Conservation (phyloP, 2,888 invertebrate species). For the Phyto melanocephala region DNA sequence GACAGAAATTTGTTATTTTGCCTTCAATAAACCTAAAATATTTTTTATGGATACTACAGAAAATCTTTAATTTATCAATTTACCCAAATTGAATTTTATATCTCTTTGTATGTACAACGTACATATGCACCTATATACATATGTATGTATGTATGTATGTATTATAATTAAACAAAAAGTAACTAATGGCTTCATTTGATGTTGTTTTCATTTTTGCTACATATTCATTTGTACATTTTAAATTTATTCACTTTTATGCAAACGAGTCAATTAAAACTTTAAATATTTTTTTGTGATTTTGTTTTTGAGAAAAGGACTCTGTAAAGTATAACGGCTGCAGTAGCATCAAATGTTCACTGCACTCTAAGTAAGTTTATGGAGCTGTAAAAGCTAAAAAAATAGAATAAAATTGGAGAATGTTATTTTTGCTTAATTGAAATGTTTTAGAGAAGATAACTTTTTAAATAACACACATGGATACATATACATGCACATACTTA, state of each 20-base stretch:
- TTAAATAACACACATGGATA: not conserved
- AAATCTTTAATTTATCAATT: too few relatives aligned
- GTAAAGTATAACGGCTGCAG: not conserved
- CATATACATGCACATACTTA: not conserved
- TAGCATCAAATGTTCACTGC: not conserved
- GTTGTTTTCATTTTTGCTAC: not conserved
- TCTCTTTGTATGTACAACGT: too few relatives aligned
- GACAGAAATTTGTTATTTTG: too few relatives aligned
- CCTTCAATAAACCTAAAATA: too few relatives aligned
- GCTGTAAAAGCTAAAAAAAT: too few relatives aligned
- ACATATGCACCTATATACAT: not conserved
- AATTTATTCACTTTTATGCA: slow-evolving; percentile 34
- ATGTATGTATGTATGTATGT: too few relatives aligned
- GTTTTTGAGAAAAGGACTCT: slow-evolving; percentile 1
- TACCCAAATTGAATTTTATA: too few relatives aligned
- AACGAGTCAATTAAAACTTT: slow-evolving; percentile 51
- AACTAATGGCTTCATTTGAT: not conserved
- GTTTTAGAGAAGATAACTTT: slow-evolving; percentile 1
- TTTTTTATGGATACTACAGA: too few relatives aligned
- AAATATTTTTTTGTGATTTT: not conserved
- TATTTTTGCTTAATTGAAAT: slow-evolving; percentile 26
- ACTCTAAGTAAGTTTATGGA: not conserved
- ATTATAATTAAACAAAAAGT: too few relatives aligned
- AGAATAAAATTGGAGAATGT: slow-evolving; percentile 1
- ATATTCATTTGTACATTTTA: not conserved